These are phyloP conservation scores for Mellivora capensis DNA, from an alignment of 2,113 vertebrate genomes.

Conservation along the genomic window DNA sequence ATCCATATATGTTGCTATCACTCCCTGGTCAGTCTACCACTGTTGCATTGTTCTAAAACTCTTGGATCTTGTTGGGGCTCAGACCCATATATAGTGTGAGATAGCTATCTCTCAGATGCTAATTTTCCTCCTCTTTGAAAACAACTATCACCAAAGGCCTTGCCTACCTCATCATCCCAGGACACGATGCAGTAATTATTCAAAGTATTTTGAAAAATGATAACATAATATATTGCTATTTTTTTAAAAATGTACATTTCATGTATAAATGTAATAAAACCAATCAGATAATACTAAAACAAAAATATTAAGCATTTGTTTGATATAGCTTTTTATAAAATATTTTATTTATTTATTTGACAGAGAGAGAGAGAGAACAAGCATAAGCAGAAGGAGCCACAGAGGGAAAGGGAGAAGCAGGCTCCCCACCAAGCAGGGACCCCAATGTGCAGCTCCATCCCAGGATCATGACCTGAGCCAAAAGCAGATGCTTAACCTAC, in stretches of 20 bases:
- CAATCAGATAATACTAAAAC: not conserved
- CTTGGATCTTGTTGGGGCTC: not conserved
- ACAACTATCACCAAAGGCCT: rapidly evolving
- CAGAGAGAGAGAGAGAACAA: not conserved
- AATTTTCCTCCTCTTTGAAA: not conserved
- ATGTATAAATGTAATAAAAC: not conserved
- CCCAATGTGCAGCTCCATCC: not conserved
- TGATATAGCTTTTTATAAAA: not conserved
- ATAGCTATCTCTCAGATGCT: not conserved
- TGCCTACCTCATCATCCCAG: not conserved
- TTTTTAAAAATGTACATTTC: not conserved
- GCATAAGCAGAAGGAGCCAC: not conserved
- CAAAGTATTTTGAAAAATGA: not conserved
- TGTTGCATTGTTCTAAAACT: not conserved
- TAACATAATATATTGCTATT: not conserved
- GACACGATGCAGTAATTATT: not conserved
- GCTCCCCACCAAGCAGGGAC: not conserved
- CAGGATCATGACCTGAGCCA: not conserved
- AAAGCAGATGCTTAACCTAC: not conserved
- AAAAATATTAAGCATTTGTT: not conserved
- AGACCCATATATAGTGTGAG: not conserved
- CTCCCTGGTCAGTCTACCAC: not conserved
- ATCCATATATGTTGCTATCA: not conserved
- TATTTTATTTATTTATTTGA: not conserved
- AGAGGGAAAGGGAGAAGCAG: not conserved